Evolutionary conservation across 2,113 vertebrate species (phyloP).

Genomic region (Neogobius melanostomus): DNA sequence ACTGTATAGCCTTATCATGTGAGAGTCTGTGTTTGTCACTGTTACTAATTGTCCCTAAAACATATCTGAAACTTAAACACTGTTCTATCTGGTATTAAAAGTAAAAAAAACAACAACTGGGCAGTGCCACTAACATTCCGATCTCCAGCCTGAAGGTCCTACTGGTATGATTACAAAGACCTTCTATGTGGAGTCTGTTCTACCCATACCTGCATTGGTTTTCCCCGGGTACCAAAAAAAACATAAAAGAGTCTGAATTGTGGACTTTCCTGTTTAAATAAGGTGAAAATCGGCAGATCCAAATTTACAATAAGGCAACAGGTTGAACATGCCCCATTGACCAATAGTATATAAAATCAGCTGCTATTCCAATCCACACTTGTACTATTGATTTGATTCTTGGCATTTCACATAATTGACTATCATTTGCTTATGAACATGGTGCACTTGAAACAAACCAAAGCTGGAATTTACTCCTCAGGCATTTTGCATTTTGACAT

Average conservation of each 20-base stretch:
- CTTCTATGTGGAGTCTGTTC: no score
- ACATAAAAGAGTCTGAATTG: no score
- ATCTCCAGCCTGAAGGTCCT: no score
- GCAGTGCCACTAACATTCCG: no score
- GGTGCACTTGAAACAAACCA: conserved; percentile 14
- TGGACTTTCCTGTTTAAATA: no score
- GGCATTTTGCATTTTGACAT: conserved; percentile 2
- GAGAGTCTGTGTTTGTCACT: not conserved
- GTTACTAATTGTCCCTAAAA: not conserved
- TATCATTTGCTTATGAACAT: not conserved
- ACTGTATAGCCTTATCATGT: no score
- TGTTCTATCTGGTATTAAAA: not conserved
- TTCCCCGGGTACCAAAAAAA: no score
- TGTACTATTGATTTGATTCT: not conserved
- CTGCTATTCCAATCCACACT: not conserved
- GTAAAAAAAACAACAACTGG: not conserved
- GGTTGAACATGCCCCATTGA: no score
- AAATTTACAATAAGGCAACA: no score
- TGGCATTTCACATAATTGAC: not conserved
- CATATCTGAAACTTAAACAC: not conserved
- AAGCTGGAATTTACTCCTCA: conserved; percentile 6
- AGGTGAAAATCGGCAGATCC: no score
- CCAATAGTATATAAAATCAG: not conserved
- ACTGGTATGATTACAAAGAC: no score
- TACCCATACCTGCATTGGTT: no score